Percentiles rank a stretch among this genome's conserved stretches.
These are phyloP conservation scores for Argyra leucocephala DNA, from an alignment of 2,888 invertebrate genomes.

Conservation along the genomic window DNA sequence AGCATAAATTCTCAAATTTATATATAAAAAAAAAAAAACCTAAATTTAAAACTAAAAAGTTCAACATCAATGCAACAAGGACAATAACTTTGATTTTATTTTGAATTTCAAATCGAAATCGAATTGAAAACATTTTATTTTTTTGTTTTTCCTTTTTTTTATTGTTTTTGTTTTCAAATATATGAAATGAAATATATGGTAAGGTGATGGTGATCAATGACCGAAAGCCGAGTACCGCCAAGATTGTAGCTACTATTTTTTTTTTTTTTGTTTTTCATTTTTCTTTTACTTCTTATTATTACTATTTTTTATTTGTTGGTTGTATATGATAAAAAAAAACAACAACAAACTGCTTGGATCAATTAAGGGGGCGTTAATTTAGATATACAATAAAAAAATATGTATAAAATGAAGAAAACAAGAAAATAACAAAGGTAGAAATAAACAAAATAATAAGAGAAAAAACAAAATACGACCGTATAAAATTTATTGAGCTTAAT, in stretches of 20 bases:
- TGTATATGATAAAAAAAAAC: background rate
- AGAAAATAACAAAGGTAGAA: background rate
- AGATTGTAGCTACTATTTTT: background rate
- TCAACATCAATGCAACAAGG: too few species aligned
- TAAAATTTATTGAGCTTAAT: constrained; percentile 6
- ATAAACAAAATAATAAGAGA: background rate
- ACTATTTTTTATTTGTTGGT: background rate
- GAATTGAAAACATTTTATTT: too few species aligned
- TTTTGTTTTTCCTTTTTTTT: too few species aligned
- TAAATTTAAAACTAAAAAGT: too few species aligned
- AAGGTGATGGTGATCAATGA: background rate
- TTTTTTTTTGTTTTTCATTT: background rate
- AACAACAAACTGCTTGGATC: background rate
- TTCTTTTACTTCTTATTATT: background rate
- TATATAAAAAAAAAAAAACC: too few species aligned
- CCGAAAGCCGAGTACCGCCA: background rate
- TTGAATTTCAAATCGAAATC: too few species aligned
- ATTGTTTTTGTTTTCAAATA: too few species aligned
- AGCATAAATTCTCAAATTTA: too few species aligned
- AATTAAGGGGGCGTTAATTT: constrained; percentile 3
- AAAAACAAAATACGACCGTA: background rate
- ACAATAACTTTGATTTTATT: too few species aligned
- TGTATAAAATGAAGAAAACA: background rate
- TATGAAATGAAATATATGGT: too few species aligned
- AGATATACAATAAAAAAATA: background rate